Evolutionary conservation across 2,888 invertebrate genomes (phyloP), one percentile per base, ranked within the genome.

Genomic region (Liodrosophila aerea): DNA sequence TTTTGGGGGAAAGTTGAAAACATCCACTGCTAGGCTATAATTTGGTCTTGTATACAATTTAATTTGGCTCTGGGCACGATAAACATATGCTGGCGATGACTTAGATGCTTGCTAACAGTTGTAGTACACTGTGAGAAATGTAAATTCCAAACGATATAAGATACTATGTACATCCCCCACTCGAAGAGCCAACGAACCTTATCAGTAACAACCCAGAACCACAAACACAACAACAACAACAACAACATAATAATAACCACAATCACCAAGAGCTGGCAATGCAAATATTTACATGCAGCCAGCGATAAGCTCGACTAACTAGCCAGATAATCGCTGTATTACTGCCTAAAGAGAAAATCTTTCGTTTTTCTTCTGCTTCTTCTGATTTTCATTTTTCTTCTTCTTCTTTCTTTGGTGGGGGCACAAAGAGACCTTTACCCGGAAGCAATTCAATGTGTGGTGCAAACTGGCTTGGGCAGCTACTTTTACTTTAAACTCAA

Each of bases 221-320:
- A 12, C 36, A 15, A 8, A 5, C 11, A 58, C 45, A 66, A 52
- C 64, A 51, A 30, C 40, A 8, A 4, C 22, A 27, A 15, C 39
- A 22, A 41, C 16, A 49, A 29, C 12, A 34, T 22, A 41, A 30
- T 15, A 46, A 37, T 37, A 27, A 36, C 34, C 52, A 22, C 22
- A 22, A 22, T 22, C 22, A 22, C 2, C 27, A 64, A 46, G 29
- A 36, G 53, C 57, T 9, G 59, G 47, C 22, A 22, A 22, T 76
- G 84, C 76, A 84, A 76, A 76, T 76, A 84, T 76, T 76, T 76
- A 67, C 76, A 76, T 76, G 73, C 13, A 31, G 43, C 34, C n/a
- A 0, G 33, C 58, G 83, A 74, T 75, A 78, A 83, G 56, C 37
- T 22, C 5, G 2, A 22, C 22, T 22, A 22, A 22, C 22, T n/a